Evolutionary conservation across 2,113 vertebrate species (phyloP).

Genomic region (Scolopax mira): DNA sequence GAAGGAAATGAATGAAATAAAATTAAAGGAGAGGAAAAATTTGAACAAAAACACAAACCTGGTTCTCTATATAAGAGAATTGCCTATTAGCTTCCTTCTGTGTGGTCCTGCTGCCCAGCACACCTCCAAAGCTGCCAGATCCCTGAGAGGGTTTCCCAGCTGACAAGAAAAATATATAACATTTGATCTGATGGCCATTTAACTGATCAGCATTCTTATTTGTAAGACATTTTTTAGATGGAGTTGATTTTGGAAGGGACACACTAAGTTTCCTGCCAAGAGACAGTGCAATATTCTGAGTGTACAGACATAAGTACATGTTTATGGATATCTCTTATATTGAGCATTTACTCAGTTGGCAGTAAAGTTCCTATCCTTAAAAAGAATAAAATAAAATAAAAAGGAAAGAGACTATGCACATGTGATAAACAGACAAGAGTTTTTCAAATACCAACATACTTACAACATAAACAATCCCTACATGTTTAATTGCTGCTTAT

Average conservation of each 20-base stretch:
- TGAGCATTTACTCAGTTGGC: background rate
- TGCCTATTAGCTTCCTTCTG: slow-evolving; percentile 87
- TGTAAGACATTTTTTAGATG: background rate
- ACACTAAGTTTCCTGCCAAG: background rate
- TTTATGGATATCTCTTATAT: background rate
- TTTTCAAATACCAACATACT: background rate
- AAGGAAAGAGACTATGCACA: background rate
- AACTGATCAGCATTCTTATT: background rate
- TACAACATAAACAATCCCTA: background rate
- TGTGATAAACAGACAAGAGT: background rate
- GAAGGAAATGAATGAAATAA: background rate
- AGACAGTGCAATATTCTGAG: background rate
- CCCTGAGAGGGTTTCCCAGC: slow-evolving; percentile 90
- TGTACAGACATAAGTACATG: background rate
- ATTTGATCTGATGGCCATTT: background rate
- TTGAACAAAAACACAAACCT: slow-evolving; percentile 77
- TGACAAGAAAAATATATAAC: slow-evolving; percentile 44
- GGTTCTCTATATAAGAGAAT: slow-evolving; percentile 83
- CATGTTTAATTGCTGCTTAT: background rate
- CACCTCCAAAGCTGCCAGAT: slow-evolving; percentile 89
- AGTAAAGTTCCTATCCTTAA: background rate
- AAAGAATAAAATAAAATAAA: background rate
- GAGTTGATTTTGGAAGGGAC: background rate
- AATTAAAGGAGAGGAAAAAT: background rate
- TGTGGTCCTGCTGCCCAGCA: slow-evolving; percentile 84